Base-by-base conservation (phyloP, 2,888 invertebrate genomes). In the Eurytoma californica region DNA sequence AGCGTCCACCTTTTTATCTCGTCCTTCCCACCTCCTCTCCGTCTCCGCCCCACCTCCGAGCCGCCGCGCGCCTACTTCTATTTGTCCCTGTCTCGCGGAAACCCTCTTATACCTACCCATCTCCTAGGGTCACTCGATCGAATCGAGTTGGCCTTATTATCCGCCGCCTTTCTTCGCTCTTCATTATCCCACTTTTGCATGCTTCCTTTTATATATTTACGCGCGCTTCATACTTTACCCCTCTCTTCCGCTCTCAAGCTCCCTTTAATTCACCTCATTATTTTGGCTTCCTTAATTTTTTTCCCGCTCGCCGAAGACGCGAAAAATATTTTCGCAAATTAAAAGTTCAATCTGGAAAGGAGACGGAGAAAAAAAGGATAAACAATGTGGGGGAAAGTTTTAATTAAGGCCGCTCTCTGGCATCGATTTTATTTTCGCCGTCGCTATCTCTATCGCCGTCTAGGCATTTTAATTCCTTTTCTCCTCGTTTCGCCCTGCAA, bases 1-100 rank as follows among this genome's bases (percentile, higher is more conserved):
- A 78, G 30, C 30, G 24, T 79, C 75, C 67, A 72, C 75, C 66
- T 66, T 79, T 79, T 70, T 67, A 61, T 73, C 69, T 73, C 30
- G 57, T 28, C 24, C 58, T 61, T 60, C 47, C 24, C 66, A 13
- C 69, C 63, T 63, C 12, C 24, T 55, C 58, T 18, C 20, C 53
- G 47, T 66, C 58, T 51, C 63, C 47, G n/a, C 73, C 61, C 53
- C 53, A 58, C 51, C 51, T 72, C 53, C 68, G 63, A 20, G 55
- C n/a, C 13, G 5, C 12, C 57, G 60, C 61, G n/a, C 53, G 13
- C 39, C 2, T 49, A 16, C 16, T 60, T 39, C n/a, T 58, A 9
- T 58, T 55, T 39, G 47, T 49, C 53, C 39, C 47, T 53, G 47
- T 18, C 51, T 53, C 30, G 67, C 30, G 39, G 39, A 39, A 24